Evolutionary conservation across 2,797 vertebrate species (phyloP).

Genomic region (Limnodromus scolopaceus): DNA sequence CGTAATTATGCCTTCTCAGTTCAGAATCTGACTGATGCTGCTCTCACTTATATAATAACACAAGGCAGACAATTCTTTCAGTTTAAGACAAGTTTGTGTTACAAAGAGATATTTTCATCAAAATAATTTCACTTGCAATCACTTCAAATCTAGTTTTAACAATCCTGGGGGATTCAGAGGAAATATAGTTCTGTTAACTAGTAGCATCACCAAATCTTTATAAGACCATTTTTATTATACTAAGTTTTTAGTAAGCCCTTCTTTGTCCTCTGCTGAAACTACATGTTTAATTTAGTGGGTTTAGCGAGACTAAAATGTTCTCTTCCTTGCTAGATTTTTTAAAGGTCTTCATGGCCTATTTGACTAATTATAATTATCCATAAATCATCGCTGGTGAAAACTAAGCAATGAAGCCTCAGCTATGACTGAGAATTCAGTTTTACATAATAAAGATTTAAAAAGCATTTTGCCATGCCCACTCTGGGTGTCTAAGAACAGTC

Average conservation of each 20-base stretch:
- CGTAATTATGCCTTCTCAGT: background rate
- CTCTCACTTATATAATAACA: background rate
- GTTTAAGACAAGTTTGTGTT: background rate
- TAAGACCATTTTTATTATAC: slow-evolving; percentile 34
- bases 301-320: slow-evolving; percentile 31
- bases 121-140: slow-evolving; percentile 30
- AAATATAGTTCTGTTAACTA: slow-evolving; percentile 13
- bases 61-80: background rate
- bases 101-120: background rate
- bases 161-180: background rate
- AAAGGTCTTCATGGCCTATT: slow-evolving; percentile 42
- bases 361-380: slow-evolving; percentile 47
- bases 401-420: background rate
- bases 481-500: background rate
- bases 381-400: slow-evolving; percentile 14
- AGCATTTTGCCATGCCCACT: background rate
- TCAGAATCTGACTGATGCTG: background rate
- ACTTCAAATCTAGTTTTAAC: slow-evolving; percentile 16
- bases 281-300: slow-evolving; percentile 18
- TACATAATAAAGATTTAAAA: background rate
- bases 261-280: slow-evolving; percentile 33
- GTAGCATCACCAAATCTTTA: background rate
- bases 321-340: background rate
- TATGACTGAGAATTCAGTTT: background rate
- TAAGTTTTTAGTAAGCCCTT: slow-evolving; percentile 35